phyloP scores from a whole-genome alignment of 2,888 invertebrate genomes.

The Cremastinae sp. region DNA sequence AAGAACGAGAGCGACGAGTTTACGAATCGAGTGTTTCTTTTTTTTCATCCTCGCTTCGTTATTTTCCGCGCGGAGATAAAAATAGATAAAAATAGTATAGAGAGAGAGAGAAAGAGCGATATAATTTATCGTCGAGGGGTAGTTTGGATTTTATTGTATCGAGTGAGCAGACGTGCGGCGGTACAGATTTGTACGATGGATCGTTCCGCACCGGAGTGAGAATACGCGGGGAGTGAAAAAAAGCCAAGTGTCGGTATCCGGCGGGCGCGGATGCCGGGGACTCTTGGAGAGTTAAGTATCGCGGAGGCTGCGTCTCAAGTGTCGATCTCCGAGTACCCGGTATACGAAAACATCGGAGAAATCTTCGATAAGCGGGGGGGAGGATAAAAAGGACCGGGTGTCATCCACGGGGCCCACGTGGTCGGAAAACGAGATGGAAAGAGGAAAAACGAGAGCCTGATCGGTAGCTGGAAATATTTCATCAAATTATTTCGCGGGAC shows the following conservation, averaged over 20 bases:
- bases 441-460: background rate
- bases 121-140: too few species aligned
- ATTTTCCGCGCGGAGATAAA: background rate
- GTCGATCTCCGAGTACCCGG: constrained; percentile 17
- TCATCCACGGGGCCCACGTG: background rate
- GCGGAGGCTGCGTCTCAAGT: constrained; percentile 37
- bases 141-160: constrained; percentile 18
- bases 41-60: constrained; percentile 11
- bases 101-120: background rate
- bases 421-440: constrained; percentile 1
- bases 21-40: constrained; percentile 18
- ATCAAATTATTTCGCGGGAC: background rate
- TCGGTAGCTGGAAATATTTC: background rate
- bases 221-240: constrained; percentile 17
- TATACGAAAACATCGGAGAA: constrained; percentile 6
- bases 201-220: background rate
- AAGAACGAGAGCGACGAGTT: background rate
- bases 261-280: constrained; percentile 57
- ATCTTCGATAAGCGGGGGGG: constrained; percentile 1
- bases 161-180: background rate
- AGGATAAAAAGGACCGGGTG: constrained; percentile 12
- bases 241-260: constrained; percentile 58
- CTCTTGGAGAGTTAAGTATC: constrained; percentile 33
- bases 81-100: background rate
- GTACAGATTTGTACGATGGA: constrained; percentile 4